Base-by-base conservation (phyloP, 2,113 vertebrate species). In the Gambusia holbrooki region DNA sequence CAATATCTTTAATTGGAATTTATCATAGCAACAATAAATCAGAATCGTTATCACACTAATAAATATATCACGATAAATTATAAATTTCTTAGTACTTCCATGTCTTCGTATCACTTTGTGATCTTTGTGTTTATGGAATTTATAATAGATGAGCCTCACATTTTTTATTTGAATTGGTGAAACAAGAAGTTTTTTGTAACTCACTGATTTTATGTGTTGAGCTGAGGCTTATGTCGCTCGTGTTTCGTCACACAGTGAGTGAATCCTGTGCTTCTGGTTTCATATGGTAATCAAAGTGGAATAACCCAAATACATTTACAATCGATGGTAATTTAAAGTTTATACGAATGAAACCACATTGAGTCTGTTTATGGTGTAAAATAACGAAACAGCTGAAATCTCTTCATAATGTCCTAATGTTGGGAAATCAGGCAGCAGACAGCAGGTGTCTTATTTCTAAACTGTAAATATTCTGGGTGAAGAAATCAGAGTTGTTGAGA, bases 371-470 rank as follows among this genome's bases (percentile, higher is more conserved):
- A 66, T n/a, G n/a, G 28, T 30, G 32, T 22, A 30, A 32, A 64
- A 19, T 64, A 22, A 1, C 40, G 65, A 13, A n/a, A 14, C 35
- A 45, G 64, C 33, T 66, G 64, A 27, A 10, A 69, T 54, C 54
- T 32, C 51, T 27, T 17, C 15, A 2, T 60, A 15, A 40, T 61
- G 25, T 58, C 19, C 32, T 19, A 37, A 37, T 37, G 54, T 29
- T 35, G 25, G 10, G n/a, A 74, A 68, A 33, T 6, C 12, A n/a
- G 69, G 3, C 37, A 66, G 37, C 37, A 68, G 45, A 66, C 74
- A 65, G 45, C 75, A 86, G n/a, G 32, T 74, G 74, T 71, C 61
- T 19, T 29, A 3, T 62, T 27, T 66, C 6, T 30, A 4, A 72
- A 63, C 32, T 30, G 15, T 66, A 42, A 33, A 19, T 69, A 11